Conservation (phyloP, 1,140 invertebrate species). For the Cotesia vestalis region DNA sequence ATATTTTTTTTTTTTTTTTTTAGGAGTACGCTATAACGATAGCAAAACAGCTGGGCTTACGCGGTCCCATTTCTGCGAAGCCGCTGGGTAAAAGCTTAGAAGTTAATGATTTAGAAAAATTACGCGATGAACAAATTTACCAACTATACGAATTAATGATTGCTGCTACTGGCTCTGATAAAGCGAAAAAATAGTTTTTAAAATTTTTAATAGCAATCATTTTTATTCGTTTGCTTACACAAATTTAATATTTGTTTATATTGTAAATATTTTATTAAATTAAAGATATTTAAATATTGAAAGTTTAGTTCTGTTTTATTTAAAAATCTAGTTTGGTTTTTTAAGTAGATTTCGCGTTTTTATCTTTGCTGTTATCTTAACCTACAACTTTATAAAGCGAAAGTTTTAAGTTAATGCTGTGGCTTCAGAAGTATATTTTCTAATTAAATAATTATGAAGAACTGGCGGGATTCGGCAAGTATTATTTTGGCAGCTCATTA, state of each 20-base stretch:
- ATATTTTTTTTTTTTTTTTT: constrained; percentile 23
- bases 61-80: constrained; percentile 66
- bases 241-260: too few relatives aligned
- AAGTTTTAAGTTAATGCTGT: too few relatives aligned
- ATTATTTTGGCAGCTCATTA: constrained; percentile 59
- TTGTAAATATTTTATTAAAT: constrained; percentile 1
- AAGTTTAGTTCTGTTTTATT: background rate
- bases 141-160: constrained; percentile 87
- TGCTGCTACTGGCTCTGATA: constrained; percentile 66
- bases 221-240: background rate
- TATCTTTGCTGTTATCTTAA: too few relatives aligned
- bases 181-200: background rate
- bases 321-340: too few relatives aligned
- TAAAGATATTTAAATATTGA: background rate
- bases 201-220: background rate
- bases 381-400: too few relatives aligned
- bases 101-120: constrained; percentile 72
- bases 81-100: constrained; percentile 72
- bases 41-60: constrained; percentile 76
- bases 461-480: constrained; percentile 61
- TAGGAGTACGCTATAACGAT: constrained; percentile 81
- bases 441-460: constrained; percentile 46
- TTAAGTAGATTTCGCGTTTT: too few relatives aligned
- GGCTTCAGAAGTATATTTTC: background rate
- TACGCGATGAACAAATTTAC: constrained; percentile 81